phyloP scores from a whole-genome alignment of 2,113 vertebrate species.

The Brachypodius melanocephalos region DNA sequence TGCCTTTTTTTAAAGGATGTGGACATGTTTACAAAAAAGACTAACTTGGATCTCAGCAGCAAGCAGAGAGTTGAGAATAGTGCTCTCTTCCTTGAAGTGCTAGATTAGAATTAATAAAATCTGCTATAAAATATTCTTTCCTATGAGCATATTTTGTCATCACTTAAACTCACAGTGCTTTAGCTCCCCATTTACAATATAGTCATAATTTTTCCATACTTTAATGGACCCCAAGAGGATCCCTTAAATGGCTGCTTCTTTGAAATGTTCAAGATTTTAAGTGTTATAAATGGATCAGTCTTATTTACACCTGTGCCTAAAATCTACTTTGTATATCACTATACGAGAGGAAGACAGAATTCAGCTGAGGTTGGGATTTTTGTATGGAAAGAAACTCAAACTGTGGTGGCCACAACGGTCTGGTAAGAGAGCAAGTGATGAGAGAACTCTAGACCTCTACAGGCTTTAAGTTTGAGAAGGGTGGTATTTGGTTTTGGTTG shows the following conservation, averaged over 20 bases:
- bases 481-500: background rate
- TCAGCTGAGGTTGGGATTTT: background rate
- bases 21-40: background rate
- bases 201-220: background rate
- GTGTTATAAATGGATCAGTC: background rate
- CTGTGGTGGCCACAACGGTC: background rate
- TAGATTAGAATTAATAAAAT: background rate
- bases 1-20: background rate
- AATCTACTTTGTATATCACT: background rate
- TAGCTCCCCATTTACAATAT: background rate
- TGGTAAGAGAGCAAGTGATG: background rate
- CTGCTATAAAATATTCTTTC: background rate
- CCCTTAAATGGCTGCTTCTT: background rate
- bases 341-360: background rate
- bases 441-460: background rate
- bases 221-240: background rate
- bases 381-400: background rate
- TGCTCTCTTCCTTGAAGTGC: background rate
- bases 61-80: background rate
- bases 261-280: slow-evolving; percentile 31
- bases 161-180: background rate
- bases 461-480: background rate
- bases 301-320: slow-evolving; percentile 14
- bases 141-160: background rate
- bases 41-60: background rate